These are phyloP conservation scores for Pseudolaguvia tuberculata DNA, from an alignment of 2,113 vertebrate genomes.

Conservation along the genomic window DNA sequence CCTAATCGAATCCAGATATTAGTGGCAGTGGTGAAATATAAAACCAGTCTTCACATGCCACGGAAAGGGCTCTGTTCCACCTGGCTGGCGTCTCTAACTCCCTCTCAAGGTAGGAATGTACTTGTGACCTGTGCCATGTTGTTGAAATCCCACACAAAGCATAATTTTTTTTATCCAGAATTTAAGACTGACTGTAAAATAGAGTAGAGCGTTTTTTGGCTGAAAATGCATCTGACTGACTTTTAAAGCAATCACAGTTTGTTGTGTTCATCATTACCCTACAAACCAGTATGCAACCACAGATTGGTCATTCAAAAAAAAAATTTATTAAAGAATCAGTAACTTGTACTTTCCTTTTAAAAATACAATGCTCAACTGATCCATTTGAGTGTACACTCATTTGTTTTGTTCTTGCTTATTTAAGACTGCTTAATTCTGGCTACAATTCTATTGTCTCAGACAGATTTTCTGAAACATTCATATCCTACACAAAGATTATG, in stretches of 20 bases:
- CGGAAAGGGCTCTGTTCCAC: constrained; percentile 85
- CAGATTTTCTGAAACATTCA: too few species aligned
- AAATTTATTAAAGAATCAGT: too few species aligned
- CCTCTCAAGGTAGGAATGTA: constrained; percentile 68
- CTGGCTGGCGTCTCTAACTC: constrained; percentile 86
- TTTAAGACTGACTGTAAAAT: background rate
- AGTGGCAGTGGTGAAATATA: constrained; percentile 86
- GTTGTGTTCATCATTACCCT: background rate
- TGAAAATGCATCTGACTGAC: background rate
- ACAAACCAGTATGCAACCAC: too few species aligned
- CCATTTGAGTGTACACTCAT: too few species aligned
- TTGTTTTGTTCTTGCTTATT: too few species aligned
- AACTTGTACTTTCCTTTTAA: too few species aligned
- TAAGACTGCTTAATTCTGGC: too few species aligned
- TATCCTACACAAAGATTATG: too few species aligned
- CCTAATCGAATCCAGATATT: constrained; percentile 81
- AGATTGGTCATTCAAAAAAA: too few species aligned
- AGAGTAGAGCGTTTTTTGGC: background rate
- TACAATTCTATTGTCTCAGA: too few species aligned
- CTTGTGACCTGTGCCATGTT: background rate
- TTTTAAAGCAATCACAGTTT: background rate
- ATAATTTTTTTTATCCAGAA: background rate
- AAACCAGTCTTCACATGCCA: constrained; percentile 75
- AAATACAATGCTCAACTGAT: too few species aligned
- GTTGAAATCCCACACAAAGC: background rate